Conservation (phyloP, 1,140 invertebrate genomes). For the Triops cancriformis region DNA sequence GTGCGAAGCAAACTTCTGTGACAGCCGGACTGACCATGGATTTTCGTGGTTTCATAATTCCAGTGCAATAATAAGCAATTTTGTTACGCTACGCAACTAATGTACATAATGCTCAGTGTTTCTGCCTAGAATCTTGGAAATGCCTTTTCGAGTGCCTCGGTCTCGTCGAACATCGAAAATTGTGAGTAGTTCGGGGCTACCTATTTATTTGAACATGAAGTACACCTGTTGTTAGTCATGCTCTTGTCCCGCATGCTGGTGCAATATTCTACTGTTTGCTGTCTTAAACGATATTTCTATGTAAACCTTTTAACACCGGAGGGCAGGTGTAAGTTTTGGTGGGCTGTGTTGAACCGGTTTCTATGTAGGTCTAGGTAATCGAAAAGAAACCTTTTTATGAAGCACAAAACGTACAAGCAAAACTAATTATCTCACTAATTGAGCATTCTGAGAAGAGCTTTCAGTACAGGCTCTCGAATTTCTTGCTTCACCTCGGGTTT, state of each 20-base stretch:
- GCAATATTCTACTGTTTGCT: not conserved
- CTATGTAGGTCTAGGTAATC: conserved; percentile 13
- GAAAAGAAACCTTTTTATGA: not conserved
- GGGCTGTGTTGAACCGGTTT: not conserved
- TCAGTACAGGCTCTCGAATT: not conserved
- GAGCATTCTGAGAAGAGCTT: not conserved
- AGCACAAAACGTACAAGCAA: too few species aligned
- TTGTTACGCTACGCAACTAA: not conserved
- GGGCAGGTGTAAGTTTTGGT: not conserved
- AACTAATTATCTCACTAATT: too few species aligned
- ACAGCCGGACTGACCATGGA: not conserved
- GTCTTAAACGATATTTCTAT: not conserved
- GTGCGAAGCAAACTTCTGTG: not conserved
- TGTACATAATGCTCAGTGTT: not conserved
- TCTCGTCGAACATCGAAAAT: not conserved
- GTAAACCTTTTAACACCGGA: not conserved
- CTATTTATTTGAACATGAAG: not conserved
- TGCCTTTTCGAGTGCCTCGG: not conserved
- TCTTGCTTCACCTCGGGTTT: not conserved
- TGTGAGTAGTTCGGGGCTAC: not conserved
- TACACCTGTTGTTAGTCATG: not conserved
- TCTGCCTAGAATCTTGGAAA: not conserved
- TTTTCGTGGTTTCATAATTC: not conserved
- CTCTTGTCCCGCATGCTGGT: not conserved
- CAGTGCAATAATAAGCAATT: not conserved